Base-by-base conservation (phyloP, 1,140 invertebrate genomes). In the Temnothorax curvispinosus region DNA sequence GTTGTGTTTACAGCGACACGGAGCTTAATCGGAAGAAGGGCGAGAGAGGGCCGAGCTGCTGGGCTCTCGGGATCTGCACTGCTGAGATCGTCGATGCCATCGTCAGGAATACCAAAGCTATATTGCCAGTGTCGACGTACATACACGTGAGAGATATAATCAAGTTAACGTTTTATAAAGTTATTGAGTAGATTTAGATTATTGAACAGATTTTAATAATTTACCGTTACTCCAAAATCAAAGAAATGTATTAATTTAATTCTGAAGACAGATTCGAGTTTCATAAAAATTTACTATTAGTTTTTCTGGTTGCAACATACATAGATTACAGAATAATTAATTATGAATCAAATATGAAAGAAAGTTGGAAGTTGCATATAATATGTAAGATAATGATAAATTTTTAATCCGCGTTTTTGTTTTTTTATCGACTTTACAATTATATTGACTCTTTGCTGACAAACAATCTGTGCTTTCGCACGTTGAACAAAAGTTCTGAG, bases 1-100 rank as follows among this genome's bases (percentile, higher is more conserved):
- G 52, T 69, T 75, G 13, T 44, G 18, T 62, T 91, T 91, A 44
- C 91, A 96, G 96, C 87, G 96, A 96, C 15, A 94, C 94, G 88
- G 95, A 95, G 89, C 94, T 96, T 85, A 95, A 96, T 90, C 93
- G 94, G 90, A 94, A 95, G 89, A 96, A 96, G 90, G 96, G 96
- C 72, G 95, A 96, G 85, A 96, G 88, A 86, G 91, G 92, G 44
- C 92, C 92, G 41, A 90, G 95, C 32, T 96, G 95, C 56, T 96
- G 96, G 95, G 96, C 95, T 44, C 95, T 96, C 72, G 96, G 96
- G 69, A 88, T 96, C 65, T 96, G 96, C 80, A 95, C 96, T 0
- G 94, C 96, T 8, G 95, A 95, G 77, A 96, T 97, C 85, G 94
- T 95, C 65, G 94, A 95, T 38, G 94, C 96, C 50, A 94, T 97